phyloP scores from a whole-genome alignment of 2,888 invertebrate genomes.

The Rotaria sp. region DNA sequence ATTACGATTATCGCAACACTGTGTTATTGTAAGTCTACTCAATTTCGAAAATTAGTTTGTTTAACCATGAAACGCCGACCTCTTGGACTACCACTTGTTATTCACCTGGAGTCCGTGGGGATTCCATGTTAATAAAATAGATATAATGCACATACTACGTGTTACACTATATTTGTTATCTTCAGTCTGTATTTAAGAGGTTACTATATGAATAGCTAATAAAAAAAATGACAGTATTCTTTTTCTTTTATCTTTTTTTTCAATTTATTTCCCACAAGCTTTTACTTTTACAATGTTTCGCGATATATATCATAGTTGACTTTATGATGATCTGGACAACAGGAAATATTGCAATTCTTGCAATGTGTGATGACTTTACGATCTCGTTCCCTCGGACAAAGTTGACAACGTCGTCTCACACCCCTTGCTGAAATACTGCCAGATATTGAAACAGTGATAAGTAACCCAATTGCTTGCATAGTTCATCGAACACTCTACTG shows the following conservation, averaged over 20 bases:
- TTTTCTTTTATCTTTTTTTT: not conserved
- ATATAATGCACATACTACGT: not conserved
- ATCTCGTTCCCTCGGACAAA: too few relatives aligned
- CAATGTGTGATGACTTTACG: too few relatives aligned
- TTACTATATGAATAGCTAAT: not conserved
- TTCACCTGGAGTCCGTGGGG: not conserved
- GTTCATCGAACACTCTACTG: not conserved
- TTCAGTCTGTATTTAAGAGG: not conserved
- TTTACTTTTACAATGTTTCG: too few relatives aligned
- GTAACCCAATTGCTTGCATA: not conserved
- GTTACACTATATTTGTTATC: not conserved
- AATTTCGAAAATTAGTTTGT: too few relatives aligned
- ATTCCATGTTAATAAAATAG: not conserved
- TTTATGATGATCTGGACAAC: too few relatives aligned
- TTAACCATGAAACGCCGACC: not conserved
- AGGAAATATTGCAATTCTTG: too few relatives aligned
- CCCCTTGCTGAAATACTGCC: not conserved
- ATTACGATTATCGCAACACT: too few relatives aligned
- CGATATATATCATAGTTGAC: too few relatives aligned
- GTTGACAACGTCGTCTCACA: not conserved
- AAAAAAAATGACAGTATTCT: not conserved
- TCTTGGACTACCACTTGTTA: not conserved
- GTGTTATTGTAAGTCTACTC: too few relatives aligned
- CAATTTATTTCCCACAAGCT: too few relatives aligned
- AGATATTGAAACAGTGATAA: not conserved